Base-by-base conservation (phyloP, 2,888 invertebrate species). In the Dromius quadrimaculatus region DNA sequence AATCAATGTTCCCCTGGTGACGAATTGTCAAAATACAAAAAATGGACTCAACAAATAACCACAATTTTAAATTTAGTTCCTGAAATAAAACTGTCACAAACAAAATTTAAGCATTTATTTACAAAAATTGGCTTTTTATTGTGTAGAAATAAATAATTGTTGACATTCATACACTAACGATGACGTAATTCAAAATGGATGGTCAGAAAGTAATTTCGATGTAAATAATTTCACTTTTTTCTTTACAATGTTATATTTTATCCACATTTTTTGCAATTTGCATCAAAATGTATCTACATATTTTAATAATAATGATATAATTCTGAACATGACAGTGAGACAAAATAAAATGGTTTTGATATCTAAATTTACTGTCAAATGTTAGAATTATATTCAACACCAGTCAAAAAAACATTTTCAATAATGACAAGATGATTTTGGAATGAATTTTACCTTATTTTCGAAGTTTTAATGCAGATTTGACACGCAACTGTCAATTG, bases 251-350 rank as follows among this genome's bases (percentile, higher is more conserved):
- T 62, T 62, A 41, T 22, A 62, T 19, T 62, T 62, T 62, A 20
- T 62, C 20, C 32, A 59, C 17, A 34, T 66, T 68, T 68, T 20
- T 36, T 65, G 34, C 19, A 50, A 38, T 34, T 57, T 57, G 54
- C 57, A 65, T 32, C 64, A 64, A 64, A 47, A 57, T 66, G 28
- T 64, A 5, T 66, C 66, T 68, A 68, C 68, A 68, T 54, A 57
- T 22, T 57, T 9, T 32, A 59, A 61, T 61, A 38, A 57, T 17
- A 15, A 34, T 34, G 17, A 32, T 32, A 32, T 6, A 22, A 9
- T 45, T 23, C 47, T 22, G n/a, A 36, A 8, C 34, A 34, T 17
- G 23, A 23, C 47, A 50, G 23, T 23, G 23, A 50, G 9, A 43
- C 2, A 43, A 15, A 43, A 43, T 43, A n/a, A n/a, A n/a, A n/a